Evolutionary conservation across 2,888 invertebrate species (phyloP), one percentile per base, ranked within the genome.

Genomic region (Eupithecia inturbata): DNA sequence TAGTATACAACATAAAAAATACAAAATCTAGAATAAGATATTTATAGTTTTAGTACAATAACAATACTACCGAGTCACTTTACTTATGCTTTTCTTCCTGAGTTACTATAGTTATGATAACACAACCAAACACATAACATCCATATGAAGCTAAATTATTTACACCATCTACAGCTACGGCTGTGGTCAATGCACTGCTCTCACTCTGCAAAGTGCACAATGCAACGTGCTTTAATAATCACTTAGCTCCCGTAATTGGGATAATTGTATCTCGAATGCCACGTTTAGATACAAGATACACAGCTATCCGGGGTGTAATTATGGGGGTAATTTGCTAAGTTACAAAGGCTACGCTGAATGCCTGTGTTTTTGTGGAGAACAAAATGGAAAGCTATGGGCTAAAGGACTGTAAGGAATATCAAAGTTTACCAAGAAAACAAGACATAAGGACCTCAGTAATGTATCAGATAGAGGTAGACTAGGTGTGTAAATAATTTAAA

Each of bases 181-280:
- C 57, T 53, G 7, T 62, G 62, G 62, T 62, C 62, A 62, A 62
- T 62, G 62, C 62, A 19, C 62, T 31, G 62, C 19, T 31, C 60
- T 60, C 62, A 31, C 31, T 28, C 3, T 4, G 62, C 22, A 19
- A 62, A 62, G 67, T 60, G 26, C 3, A 53, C 68, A 64, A 70
- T 41, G 70, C 63, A 68, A 66, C 49, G 28, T 68, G 72, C 63
- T 74, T 72, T 73, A 67, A 73, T 64, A 68, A 74, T 57, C 70
- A 73, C 63, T 76, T 67, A 68, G 49, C 72, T 60, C 16, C 62
- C 70, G 49, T 74, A 74, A 71, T 70, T 74, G 68, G 39, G 53
- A 74, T 74, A 70, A 71, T 70, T 67, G 67, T 62, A 16, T 12
- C 62, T 69, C 45, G 60, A 73, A 70, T 70, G 53, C 74, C 62